A percentile compares a stretch with the other conserved stretches of the same genome.
Evolutionary conservation across 2,797 vertebrate genomes (phyloP).

Genomic region (Acropternis orthonyx): DNA sequence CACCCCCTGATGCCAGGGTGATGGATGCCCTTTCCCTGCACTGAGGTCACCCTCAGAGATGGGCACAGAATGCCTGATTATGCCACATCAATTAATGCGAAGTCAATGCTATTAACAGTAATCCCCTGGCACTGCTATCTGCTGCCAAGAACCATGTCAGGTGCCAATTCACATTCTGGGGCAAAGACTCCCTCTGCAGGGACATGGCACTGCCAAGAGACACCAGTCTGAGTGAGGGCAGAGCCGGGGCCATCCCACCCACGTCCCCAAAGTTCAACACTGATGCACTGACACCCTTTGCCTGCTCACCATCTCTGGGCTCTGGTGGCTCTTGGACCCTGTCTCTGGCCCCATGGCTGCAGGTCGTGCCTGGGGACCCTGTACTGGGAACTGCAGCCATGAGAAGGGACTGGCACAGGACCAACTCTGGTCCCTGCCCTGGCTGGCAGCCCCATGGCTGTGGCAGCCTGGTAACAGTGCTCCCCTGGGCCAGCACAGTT

Average conservation of each 20-base stretch:
- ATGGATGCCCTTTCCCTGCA: not conserved
- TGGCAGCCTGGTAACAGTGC: not conserved
- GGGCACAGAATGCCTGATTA: not conserved
- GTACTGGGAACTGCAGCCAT: fast-evolving
- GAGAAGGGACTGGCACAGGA: not conserved
- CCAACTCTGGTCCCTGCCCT: not conserved
- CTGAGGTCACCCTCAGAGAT: not conserved
- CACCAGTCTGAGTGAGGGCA: not conserved
- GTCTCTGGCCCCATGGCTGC: fast-evolving
- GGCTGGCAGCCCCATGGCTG: not conserved
- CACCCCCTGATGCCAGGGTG: not conserved
- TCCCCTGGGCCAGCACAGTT: not conserved
- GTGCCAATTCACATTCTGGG: not conserved
- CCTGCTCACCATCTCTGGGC: not conserved
- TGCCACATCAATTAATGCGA: fast-evolving
- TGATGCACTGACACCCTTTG: not conserved
- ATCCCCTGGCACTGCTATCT: not conserved
- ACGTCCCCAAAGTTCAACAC: not conserved
- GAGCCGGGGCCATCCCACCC: not conserved
- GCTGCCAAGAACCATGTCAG: not conserved
- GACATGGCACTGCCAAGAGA: not conserved
- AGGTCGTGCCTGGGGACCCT: not conserved
- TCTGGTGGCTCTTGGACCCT: fast-evolving
- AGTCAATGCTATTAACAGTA: not conserved
- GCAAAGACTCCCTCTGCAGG: not conserved